Evolutionary conservation across 2,113 vertebrate genomes (phyloP), one percentile per base, ranked within the genome.

Genomic region (Galbula dea): DNA sequence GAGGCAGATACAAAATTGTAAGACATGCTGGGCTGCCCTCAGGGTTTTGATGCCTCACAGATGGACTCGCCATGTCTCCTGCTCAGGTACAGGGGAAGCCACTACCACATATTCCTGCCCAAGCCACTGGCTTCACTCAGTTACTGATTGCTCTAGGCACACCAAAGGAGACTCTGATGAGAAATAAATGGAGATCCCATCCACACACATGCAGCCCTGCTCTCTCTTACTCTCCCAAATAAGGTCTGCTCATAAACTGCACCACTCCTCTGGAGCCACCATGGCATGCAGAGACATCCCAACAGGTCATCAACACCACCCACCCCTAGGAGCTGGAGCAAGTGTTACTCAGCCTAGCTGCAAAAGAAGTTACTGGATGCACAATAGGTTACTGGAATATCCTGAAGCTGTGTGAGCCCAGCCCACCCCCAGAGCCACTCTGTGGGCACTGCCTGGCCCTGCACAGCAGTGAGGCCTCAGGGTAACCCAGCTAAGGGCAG

Each of bases 41-140:
- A 72, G 84, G 82, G 81, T 91, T 93, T 51, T 75, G 86, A 86
- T 82, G 43, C 77, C 92, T 96, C 93, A 63, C 95, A 96, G 91
- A 78, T 73, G 93, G 94, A 78, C 62, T 54, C 74, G 57, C 65
- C 66, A 61, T 74, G 59, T 39, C 71, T 90, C 61, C 69, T 85
- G 75, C n/a, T 90, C 75, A 32, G 34, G 55, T 55, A 39, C 54
- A 27, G 23, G 45, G 34, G 77, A 63, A 68, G 65, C 27, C 65
- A 37, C 48, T 66, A 59, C 11, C 45, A 34, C 2, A 0, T 3
- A 13, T 11, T 14, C 11, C 49, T 80, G 49, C 15, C 68, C 71
- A 26, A 48, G 36, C 9, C 79, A 37, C 45, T 19, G 45, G 21
- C 30, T 86, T 12, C 74, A 41, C 68, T 69, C 24, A 8, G 22